Base-by-base conservation (phyloP, 2,113 vertebrate genomes). In the Dipodomys spectabilis region DNA sequence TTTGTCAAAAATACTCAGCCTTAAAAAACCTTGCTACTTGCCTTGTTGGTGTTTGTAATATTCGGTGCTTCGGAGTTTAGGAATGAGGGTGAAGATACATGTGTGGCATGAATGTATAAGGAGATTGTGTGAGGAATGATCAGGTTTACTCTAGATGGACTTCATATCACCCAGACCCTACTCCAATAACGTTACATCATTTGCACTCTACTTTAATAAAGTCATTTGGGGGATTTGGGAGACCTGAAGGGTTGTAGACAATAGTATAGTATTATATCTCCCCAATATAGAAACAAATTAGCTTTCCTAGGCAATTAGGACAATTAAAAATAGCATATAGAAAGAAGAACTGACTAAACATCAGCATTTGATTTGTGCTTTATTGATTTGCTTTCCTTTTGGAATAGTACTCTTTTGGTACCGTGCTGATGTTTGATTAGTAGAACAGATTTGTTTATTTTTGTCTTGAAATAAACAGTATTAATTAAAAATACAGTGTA, bases 1-100 rank as follows among this genome's bases (percentile, higher is more conserved):
- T 82, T 86, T 87, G 95, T 78, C 49, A 90, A 68, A 92, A 95
- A 83, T 45, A 32, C 60, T 81, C 49, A 69, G 13, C 22, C 1
- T 94, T 8, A 60, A 73, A 73, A 73, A 71, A 60, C 80, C 23
- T 69, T 6, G 49, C 16, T 82, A 82, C 10, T n/a, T 88, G 8
- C 49, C 65, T 6, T 32, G 78, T 57, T 64, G 9, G 35, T 75
- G 65, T 13, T 12, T 73, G 4, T 65, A 62, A 83, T 65, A 16
- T 44, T 44, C 45, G 68, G 7, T 57, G 44, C 5, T 78, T 86
- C 71, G 16, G 15, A 10, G 30, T 84, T 39, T 71, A 44, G 65
- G 82, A 25, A 79, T 62, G 19, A 85, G 3, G 13, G 9, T 49
- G 49, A 49, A 49, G 49, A 49, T 49, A 12, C 12, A 35, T 35